Base-by-base conservation (phyloP, 2,888 invertebrate genomes). In the Pecten maximus region DNA sequence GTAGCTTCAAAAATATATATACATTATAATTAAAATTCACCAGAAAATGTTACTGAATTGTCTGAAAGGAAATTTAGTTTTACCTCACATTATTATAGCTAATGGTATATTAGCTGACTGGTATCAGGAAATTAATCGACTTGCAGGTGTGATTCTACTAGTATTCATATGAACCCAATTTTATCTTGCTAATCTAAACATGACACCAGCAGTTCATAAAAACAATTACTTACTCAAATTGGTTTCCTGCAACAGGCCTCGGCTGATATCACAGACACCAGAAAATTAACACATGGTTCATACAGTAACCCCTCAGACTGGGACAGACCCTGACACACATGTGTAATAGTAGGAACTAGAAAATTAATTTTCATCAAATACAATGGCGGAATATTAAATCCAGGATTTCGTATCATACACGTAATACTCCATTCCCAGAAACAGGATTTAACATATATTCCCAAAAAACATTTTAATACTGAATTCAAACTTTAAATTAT, bases 191-290 rank as follows among this genome's bases (percentile, higher is more conserved):
- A 74, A 74, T 74, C 74, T 74, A 74, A 74, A 74, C 74, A 74
- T 35, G 74, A 74, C 35, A 74, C 74, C 74, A 74, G 74, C 28
- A 28, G 74, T 74, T 74, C 74, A 74, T 35, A 28, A 74, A 74
- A 74, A 74, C 74, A 74, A 74, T 74, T 74, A 74, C 74, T 35
- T 74, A 74, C 74, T 16, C 28, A 74, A 74, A 74, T 74, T 74
- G 74, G 23, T 74, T 74, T 74, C 74, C 74, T 74, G 74, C 74
- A 74, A 35, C 28, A 8, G 16, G 74, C 74, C 19, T 23, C 10
- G 35, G 74, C 74, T 35, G 74, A 28, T 74, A 74, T 74, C 74
- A 74, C 74, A 74, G 74, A 35, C 74, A 28, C 74, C 74, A 28
- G 74, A 2, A 28, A 74, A 74, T 35, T 74, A 28, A 74, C 74